Percentiles rank a stretch among this genome's conserved stretches.
Evolutionary conservation across 2,113 vertebrate genomes (phyloP).

Genomic region (Atlantisia rogersi): DNA sequence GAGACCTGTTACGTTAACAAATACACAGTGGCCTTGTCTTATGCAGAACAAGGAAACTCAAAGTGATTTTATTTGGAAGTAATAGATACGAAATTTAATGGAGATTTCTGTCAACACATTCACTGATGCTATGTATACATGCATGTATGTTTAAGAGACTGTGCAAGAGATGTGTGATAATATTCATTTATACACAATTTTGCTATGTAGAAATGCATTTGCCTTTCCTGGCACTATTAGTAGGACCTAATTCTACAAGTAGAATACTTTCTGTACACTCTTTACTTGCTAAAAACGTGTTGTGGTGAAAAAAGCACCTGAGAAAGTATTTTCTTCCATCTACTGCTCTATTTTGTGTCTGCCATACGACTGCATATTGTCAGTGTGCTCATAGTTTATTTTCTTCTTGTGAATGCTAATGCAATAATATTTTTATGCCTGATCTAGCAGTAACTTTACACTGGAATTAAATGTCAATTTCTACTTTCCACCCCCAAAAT

Average conservation of each 20-base stretch:
- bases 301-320: neutral
- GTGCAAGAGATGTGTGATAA: neutral
- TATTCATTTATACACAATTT: neutral
- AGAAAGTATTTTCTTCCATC: neutral
- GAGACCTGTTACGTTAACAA: neutral
- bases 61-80: neutral
- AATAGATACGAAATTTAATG: neutral
- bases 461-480: slow-evolving; percentile 64
- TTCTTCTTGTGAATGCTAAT: slow-evolving; percentile 35
- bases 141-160: no score
- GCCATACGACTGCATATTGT: neutral
- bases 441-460: slow-evolving; percentile 53
- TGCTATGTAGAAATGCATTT: neutral
- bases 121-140: neutral
- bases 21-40: neutral
- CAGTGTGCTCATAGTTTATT: slow-evolving; percentile 12
- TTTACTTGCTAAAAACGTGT: neutral
- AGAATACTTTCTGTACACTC: neutral
- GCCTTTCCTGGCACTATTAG: neutral
- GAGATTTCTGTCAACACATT: neutral
- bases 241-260: neutral
- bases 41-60: fast-evolving
- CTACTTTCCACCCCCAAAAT: slow-evolving; percentile 42
- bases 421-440: slow-evolving; percentile 54
- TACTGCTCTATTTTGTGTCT: neutral